These are phyloP conservation scores for Trematomus bernacchii DNA, from an alignment of 2,797 vertebrate species.

Conservation along the genomic window DNA sequence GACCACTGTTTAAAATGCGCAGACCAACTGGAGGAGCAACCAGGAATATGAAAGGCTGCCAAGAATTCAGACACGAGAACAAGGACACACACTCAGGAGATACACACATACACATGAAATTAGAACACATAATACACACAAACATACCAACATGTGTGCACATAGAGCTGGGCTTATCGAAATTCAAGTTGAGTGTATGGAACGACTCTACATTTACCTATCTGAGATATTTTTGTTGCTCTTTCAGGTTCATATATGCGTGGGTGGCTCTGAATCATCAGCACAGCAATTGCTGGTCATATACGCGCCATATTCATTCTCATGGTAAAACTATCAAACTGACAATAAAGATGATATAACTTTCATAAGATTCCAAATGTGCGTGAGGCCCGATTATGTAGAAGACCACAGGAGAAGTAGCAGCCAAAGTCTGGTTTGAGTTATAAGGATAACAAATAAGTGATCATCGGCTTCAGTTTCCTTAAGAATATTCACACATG, in stretches of 20 bases:
- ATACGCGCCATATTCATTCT: constrained; percentile 35
- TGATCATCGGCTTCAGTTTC: constrained; percentile 29
- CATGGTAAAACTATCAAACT: constrained; percentile 33
- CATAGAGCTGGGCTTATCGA: constrained; percentile 47
- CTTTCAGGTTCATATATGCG: constrained; percentile 56
- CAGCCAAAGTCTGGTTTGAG: constrained; percentile 37
- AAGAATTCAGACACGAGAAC: constrained; percentile 54
- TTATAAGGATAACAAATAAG: constrained; percentile 48
- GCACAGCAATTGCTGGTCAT: constrained; percentile 31
- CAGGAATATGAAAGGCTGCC: constrained; percentile 53
- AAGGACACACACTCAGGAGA: constrained; percentile 54
- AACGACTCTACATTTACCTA: constrained; percentile 50
- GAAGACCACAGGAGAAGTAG: constrained; percentile 28
- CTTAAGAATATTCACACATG: constrained; percentile 38
- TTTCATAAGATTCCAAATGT: constrained; percentile 23
- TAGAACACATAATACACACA: constrained; percentile 30
- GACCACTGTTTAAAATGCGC: constrained; percentile 57
- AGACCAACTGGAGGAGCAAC: constrained; percentile 45
- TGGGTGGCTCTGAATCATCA: constrained; percentile 53
- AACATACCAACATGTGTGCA: constrained; percentile 37
- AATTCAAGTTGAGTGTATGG: constrained; percentile 39
- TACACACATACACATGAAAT: constrained; percentile 25
- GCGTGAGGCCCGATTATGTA: constrained; percentile 1
- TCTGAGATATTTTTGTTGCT: constrained; percentile 40
- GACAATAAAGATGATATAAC: constrained; percentile 35